phyloP scores from a whole-genome alignment of 2,888 invertebrate species.

The Nomada fucata region DNA sequence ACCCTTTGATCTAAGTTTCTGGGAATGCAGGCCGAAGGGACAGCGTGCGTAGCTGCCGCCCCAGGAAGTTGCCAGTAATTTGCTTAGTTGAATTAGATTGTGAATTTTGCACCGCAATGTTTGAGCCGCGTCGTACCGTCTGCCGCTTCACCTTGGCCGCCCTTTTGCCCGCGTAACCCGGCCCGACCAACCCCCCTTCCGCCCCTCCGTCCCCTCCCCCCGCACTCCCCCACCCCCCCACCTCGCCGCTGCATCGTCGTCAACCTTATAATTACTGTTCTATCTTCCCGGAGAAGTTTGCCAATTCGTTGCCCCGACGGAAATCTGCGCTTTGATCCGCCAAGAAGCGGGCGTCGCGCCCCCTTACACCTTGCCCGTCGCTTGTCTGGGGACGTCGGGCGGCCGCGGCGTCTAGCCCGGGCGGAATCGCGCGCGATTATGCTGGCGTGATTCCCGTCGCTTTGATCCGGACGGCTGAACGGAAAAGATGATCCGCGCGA shows the following conservation, averaged over 20 bases:
- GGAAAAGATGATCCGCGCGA: constrained; percentile 45
- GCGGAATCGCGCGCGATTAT: constrained; percentile 61
- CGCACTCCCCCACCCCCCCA: not conserved
- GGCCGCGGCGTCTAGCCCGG: not conserved
- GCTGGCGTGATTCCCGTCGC: constrained; percentile 65
- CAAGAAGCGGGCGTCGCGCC: constrained; percentile 54
- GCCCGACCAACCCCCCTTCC: too few species aligned
- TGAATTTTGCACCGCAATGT: constrained; percentile 78
- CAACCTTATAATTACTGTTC: constrained; percentile 76
- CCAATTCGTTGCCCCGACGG: constrained; percentile 69
- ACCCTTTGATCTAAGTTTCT: constrained; percentile 80
- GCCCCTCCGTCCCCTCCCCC: too few species aligned
- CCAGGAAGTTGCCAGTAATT: constrained; percentile 78
- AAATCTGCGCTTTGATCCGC: constrained; percentile 71
- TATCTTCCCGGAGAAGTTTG: constrained; percentile 68
- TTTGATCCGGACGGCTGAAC: constrained; percentile 61
- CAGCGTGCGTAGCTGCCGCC: constrained; percentile 73
- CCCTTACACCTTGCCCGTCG: not conserved
- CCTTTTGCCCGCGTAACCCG: constrained; percentile 18
- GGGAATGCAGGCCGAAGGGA: constrained; percentile 76
- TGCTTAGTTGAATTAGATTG: constrained; percentile 81
- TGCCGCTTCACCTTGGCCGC: constrained; percentile 44
- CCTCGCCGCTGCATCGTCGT: constrained; percentile 17
- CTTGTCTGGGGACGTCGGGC: constrained; percentile 28
- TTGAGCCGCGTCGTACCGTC: constrained; percentile 72